A percentile compares a stretch with the other conserved stretches of the same genome.
phyloP scores from a whole-genome alignment of 2,888 invertebrate genomes.

The Bruchidius siliquastri region DNA sequence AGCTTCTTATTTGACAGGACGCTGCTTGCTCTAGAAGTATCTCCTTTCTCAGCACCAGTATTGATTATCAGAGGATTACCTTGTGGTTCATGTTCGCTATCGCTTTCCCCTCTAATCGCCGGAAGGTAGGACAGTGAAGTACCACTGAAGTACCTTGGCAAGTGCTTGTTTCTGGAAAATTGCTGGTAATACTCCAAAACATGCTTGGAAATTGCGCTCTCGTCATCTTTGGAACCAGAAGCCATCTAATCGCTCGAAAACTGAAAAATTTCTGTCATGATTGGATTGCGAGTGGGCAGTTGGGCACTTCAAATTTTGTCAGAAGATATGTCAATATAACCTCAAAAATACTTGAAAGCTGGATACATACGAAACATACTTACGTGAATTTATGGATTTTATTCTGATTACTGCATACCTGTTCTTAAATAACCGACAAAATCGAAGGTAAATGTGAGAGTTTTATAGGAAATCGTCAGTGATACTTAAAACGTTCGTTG shows the following conservation, averaged over 20 bases:
- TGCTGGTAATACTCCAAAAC: conserved; percentile 64
- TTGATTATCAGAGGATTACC: conserved; percentile 14
- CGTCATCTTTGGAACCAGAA: conserved; percentile 20
- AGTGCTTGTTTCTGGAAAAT: conserved; percentile 61
- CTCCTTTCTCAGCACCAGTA: conserved; percentile 13
- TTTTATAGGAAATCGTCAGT: too few relatives aligned
- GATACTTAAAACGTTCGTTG: not conserved
- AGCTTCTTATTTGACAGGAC: conserved; percentile 68
- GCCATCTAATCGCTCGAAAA: conserved; percentile 12
- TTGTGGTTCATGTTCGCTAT: conserved; percentile 14
- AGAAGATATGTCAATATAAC: not conserved
- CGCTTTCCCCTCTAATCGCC: conserved; percentile 18
- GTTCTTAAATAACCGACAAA: not conserved
- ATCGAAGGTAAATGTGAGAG: not conserved
- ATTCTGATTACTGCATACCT: not conserved
- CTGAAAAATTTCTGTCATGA: not conserved
- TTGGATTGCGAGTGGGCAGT: not conserved
- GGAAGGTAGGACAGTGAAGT: conserved; percentile 32
- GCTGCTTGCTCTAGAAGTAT: conserved; percentile 68
- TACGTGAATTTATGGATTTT: not conserved
- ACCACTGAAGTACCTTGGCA: conserved; percentile 63
- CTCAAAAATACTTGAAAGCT: conserved; percentile 1
- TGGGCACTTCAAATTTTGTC: not conserved
- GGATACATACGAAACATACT: not conserved
- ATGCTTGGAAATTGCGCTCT: conserved; percentile 31